Evolutionary conservation across 2,888 invertebrate species (phyloP), one percentile per base, ranked within the genome.

Genomic region (Asteroscopus sphinx): DNA sequence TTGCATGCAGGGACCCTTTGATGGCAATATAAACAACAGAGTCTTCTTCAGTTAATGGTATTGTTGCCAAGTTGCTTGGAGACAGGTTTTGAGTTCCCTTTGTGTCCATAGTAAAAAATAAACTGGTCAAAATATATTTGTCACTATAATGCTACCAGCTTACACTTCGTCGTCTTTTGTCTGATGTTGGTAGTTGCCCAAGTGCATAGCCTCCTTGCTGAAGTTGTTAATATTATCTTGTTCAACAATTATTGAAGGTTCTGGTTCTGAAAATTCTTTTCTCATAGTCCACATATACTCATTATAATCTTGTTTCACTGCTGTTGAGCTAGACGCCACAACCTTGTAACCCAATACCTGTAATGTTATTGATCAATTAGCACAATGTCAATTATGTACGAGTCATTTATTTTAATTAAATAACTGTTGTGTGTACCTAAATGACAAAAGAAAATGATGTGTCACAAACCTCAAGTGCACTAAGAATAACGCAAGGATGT

Each of bases 251-350:
- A 95, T 93, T 36, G 94, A 95, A 17, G 97, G 97, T 87, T 98
- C 98, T 52, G 97, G 97, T 81, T 97, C 97, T 36, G 96, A 95
- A 87, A 98, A 98, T 79, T 98, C 97, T 88, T 97, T 97, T 94
- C 97, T 96, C 97, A 98, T 97, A 90, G 98, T 98, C 98, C 98
- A 98, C 97, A 98, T 97, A 81, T 98, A 98, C 86, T 98, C 98
- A 95, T 97, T 97, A 85, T 97, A 97, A 86, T 97, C 97, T 90
- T 97, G 97, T 88, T 97, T 97, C 17, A 97, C 97, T 64, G 97
- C 96, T 48, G 97, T 97, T 53, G 97, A 97, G 65, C 97, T 97
- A 12, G 97, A 97, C 55, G 98, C 97, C 45, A 98, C 97, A 52
- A 98, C 97, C 92, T 97, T 97, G 90, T 98, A 98, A 45, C 98